Evolutionary conservation across 1,140 invertebrate species (phyloP).

Genomic region (Achroia grisella): DNA sequence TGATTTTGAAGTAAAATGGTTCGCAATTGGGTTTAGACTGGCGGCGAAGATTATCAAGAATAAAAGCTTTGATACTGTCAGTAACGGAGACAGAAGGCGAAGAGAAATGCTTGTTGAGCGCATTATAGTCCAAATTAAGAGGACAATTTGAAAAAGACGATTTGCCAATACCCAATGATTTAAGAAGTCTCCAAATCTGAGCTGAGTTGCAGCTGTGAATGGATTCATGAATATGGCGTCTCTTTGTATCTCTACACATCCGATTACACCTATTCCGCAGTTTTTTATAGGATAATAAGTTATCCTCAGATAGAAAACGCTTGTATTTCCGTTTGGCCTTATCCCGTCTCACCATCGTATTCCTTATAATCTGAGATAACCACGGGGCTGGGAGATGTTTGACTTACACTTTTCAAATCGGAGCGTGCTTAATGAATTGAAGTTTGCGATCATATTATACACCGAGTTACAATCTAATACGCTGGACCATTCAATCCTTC

Average conservation of each 20-base stretch:
- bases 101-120: conserved; percentile 9
- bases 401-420: background rate
- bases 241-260: conserved; percentile 1
- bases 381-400: background rate
- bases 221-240: background rate
- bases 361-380: background rate
- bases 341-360: background rate
- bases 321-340: background rate
- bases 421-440: background rate
- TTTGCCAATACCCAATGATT: background rate
- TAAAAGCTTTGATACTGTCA: conserved; percentile 1
- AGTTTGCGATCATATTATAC: background rate
- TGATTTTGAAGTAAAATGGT: conserved; percentile 3
- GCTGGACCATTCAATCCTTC: background rate
- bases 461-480: background rate
- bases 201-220: background rate
- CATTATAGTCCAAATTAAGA: conserved; percentile 5
- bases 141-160: background rate
- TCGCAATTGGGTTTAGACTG: conserved; percentile 3
- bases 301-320: background rate
- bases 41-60: conserved; percentile 3
- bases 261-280: background rate
- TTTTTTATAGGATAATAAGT: background rate
- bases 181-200: background rate
- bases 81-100: background rate